Conservation (phyloP, 2,888 invertebrate genomes). For the Caenorhabditis parvicauda region DNA sequence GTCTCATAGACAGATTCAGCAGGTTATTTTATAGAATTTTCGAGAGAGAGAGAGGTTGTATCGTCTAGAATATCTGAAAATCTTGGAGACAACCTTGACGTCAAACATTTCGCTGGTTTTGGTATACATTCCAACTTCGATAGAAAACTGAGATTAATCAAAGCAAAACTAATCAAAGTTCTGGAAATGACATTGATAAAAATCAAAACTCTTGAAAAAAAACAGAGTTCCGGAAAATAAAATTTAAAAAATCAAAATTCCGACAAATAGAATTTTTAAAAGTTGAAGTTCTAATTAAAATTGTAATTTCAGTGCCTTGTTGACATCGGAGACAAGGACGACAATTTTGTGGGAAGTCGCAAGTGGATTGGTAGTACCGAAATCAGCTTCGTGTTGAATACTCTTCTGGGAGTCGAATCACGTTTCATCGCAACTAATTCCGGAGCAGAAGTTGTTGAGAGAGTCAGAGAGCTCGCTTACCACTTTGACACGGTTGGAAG, state of each 20-base stretch:
- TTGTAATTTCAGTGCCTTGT: conserved; percentile 76
- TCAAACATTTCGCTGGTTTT: too few relatives aligned
- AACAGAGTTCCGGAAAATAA: too few relatives aligned
- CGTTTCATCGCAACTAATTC: conserved; percentile 82
- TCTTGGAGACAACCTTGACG: background rate
- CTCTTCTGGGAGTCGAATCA: conserved; percentile 58
- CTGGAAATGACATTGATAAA: too few relatives aligned
- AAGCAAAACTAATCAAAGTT: too few relatives aligned
- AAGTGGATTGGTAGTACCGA: conserved; percentile 99
- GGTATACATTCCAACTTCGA: too few relatives aligned
- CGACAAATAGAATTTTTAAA: background rate
- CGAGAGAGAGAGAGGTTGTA: background rate
- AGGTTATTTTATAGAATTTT: conserved; percentile 59
- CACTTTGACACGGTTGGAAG: conserved; percentile 91
- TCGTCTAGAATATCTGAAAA: too few relatives aligned
- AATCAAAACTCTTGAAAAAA: too few relatives aligned
- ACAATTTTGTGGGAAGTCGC: conserved; percentile 76
- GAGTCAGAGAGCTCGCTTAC: conserved; percentile 78
- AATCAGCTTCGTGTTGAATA: conserved; percentile 80
- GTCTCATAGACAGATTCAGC: conserved; percentile 80
- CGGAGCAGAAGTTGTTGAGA: conserved; percentile 75
- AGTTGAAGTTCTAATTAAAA: background rate
- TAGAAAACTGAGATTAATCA: too few relatives aligned
- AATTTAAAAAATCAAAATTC: too few relatives aligned
- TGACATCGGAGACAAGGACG: conserved; percentile 86